Conservation (phyloP, 2,888 invertebrate species). For the Cylindroiulus punctatus region DNA sequence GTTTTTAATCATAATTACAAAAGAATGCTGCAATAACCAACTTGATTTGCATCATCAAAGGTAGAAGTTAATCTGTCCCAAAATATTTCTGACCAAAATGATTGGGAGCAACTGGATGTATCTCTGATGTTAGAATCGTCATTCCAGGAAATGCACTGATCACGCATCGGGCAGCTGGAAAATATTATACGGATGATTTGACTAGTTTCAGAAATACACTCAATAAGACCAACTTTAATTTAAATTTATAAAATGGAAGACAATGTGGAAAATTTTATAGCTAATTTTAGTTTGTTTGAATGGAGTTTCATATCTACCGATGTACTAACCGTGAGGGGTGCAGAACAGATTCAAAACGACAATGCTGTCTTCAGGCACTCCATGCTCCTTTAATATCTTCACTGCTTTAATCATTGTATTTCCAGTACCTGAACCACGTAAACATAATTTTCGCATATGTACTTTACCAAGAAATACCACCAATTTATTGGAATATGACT, state of each 20-base stretch:
- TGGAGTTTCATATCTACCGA: neutral
- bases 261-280: too few relatives aligned
- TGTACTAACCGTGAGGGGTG: slow-evolving; percentile 75
- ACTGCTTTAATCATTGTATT: slow-evolving; percentile 96
- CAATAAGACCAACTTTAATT: neutral
- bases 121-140: slow-evolving; percentile 95
- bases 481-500: slow-evolving; percentile 62
- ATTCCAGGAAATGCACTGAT: slow-evolving; percentile 85
- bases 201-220: neutral
- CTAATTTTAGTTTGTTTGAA: neutral
- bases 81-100: slow-evolving; percentile 99
- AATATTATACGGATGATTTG: neutral
- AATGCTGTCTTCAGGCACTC: slow-evolving; percentile 92
- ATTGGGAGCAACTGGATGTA: slow-evolving; percentile 93
- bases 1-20: too few relatives aligned
- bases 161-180: slow-evolving; percentile 82
- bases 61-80: slow-evolving; percentile 83
- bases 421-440: slow-evolving; percentile 76
- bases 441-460: neutral
- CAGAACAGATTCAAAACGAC: slow-evolving; percentile 98
- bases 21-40: neutral
- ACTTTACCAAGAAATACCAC: neutral
- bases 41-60: neutral
- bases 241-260: too few relatives aligned
- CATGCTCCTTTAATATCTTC: slow-evolving; percentile 91